These are phyloP conservation scores for Saccopteryx leptura DNA, from an alignment of 2,113 vertebrate species.

Conservation along the genomic window DNA sequence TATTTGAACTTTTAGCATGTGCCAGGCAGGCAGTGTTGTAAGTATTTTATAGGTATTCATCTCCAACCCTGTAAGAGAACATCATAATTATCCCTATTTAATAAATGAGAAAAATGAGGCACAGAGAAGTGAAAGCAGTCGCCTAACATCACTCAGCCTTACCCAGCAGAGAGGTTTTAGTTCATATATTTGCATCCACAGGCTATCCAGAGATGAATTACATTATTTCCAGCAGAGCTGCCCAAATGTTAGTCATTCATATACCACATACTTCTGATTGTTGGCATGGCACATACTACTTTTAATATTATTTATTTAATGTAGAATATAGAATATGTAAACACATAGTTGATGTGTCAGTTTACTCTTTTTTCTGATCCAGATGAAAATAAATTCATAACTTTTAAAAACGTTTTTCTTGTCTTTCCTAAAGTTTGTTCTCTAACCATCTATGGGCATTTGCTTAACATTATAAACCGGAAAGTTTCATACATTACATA, in stretches of 20 bases:
- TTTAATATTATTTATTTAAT: conserved; percentile 50
- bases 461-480: not conserved
- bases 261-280: not conserved
- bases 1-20: not conserved
- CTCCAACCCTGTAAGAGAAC: not conserved
- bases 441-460: not conserved
- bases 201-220: not conserved
- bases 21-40: not conserved
- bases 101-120: not conserved
- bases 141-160: not conserved
- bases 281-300: not conserved
- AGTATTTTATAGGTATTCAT: conserved; percentile 18
- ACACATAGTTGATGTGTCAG: not conserved
- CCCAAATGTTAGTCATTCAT: not conserved
- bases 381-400: conserved; percentile 18
- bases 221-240: not conserved
- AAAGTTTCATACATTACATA: not conserved
- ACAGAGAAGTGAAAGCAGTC: not conserved
- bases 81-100: not conserved
- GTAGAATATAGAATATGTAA: not conserved
- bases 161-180: not conserved
- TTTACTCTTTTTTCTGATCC: conserved; percentile 3
- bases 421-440: conserved; percentile 39
- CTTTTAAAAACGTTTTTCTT: not conserved
- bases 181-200: not conserved